Base-by-base conservation (phyloP, 1,140 invertebrate genomes). In the Lucilia sericata region DNA sequence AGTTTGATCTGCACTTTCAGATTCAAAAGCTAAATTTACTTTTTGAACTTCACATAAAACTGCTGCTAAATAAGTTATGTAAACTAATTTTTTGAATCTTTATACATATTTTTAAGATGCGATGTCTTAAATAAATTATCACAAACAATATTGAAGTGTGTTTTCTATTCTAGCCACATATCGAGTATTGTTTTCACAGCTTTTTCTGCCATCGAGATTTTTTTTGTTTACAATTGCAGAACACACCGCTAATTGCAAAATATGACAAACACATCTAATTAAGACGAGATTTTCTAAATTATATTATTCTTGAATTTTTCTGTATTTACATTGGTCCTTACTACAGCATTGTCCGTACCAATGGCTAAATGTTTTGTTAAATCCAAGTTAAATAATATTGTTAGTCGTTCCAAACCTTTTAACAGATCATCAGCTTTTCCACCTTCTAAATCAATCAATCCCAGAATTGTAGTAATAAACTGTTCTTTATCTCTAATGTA, bases 21-120 rank as follows among this genome's bases (percentile, higher is more conserved):
- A 75, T 36, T 75, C 74, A 75, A 75, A 75, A 30, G 19, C 74
- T 25, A 75, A 75, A 75, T 75, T 75, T 75, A 75, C 21, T 75
- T 75, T 36, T 75, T 75, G 21, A 75, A 75, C 74, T 75, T 21
- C 74, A 30, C 34, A 4, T 36, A 75, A 75, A 36, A 75, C 34
- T 30, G 74, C 21, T 8, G 74, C 21, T 75, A 75, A 36, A 75
- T 75, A 75, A 17, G 74, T 75, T 75, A 75, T 30, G 74, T 75
- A 75, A 36, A 75, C 74, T 30, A 75, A 75, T 75, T 75, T 75
- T 75, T 75, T 36, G 21, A 25, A 75, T 25, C 17, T 2, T 75
- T 75, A 75, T 75, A 21, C 74, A 75, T 75, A 25, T 36, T 19
- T 74, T 25, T 75, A 30, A 30, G 21, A 30, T 30, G 34, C 12